Evolutionary conservation across 2,113 vertebrate genomes (phyloP).

Genomic region (Sinosuthora webbiana): DNA sequence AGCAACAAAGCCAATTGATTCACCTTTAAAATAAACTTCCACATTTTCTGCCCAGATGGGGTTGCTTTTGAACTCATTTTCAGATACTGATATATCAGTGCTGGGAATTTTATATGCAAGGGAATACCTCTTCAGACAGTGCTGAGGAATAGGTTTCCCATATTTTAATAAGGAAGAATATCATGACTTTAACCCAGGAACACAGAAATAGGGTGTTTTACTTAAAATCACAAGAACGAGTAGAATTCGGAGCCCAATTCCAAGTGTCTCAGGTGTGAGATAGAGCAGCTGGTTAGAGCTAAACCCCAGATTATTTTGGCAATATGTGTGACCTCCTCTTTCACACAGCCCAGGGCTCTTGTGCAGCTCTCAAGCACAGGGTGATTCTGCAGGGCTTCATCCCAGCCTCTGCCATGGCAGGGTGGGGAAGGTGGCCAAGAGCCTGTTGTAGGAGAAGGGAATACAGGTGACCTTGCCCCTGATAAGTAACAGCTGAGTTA

Average conservation of each 20-base stretch:
- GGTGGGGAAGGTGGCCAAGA: background rate
- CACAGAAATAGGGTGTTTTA: background rate
- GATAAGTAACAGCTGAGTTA: background rate
- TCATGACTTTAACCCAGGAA: background rate
- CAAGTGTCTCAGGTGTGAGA: background rate
- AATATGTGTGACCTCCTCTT: background rate
- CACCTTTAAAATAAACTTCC: background rate
- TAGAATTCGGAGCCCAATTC: background rate
- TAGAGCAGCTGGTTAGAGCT: background rate
- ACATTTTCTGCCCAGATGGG: background rate
- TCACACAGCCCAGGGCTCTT: no score
- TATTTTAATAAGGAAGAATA: background rate
- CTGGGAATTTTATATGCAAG: background rate
- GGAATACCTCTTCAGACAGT: background rate
- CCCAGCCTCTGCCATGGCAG: background rate
- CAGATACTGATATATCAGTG: background rate
- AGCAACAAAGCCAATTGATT: background rate
- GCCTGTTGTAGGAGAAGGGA: background rate
- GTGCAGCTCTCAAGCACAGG: no score
- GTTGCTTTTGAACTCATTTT: background rate
- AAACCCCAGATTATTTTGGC: background rate
- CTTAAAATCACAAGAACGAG: background rate
- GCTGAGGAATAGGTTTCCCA: background rate
- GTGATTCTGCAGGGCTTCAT: background rate
- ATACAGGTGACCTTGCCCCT: background rate